Evolutionary conservation across 2,888 invertebrate species (phyloP), one percentile per base, ranked within the genome.

Genomic region (Rapana venosa): DNA sequence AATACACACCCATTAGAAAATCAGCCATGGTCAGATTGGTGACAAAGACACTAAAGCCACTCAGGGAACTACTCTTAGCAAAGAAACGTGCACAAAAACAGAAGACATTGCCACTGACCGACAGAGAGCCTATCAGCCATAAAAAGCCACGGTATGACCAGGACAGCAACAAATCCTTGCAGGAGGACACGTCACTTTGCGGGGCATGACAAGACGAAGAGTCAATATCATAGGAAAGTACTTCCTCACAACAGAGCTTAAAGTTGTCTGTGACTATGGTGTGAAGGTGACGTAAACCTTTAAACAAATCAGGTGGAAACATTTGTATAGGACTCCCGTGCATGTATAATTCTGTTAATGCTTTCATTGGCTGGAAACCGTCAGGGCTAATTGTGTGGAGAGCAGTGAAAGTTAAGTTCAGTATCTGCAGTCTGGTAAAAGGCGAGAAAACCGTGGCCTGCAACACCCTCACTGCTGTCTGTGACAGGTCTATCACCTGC

Each of bases 11-110:
- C 85, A 58, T 58, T 5, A 85, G 30, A 20, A 85, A 85, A 32
- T 85, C 56, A 32, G 85, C 58, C 22, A 61, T 30, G 17, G 26
- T 61, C 15, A 85, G 61, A 22, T 85, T 85, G 58, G 61, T 85
- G n/a, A 85, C 85, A 30, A 85, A 61, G 30, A 58, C 85, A 56
- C 58, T 85, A 30, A 58, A 61, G 5, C 58, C 85, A n/a, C 58
- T 58, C 6, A 22, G 17, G 26, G 83, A 83, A 8, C 6, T n/a
- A 17, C 17, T 79, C 17, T 17, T 35, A 0, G 35, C 26, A 20
- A 32, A 35, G 17, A 79, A n/a, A 35, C 79, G 79, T 26, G 26
- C 26, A 30, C 4, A 8, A 4, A 58, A 13, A n/a, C 85, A 85
- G 58, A 85, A 61, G n/a, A 32, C 30, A n/a, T 85, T 85, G 30